Evolutionary conservation across 2,113 vertebrate species (phyloP).

Genomic region (Rhadina sibilatrix): DNA sequence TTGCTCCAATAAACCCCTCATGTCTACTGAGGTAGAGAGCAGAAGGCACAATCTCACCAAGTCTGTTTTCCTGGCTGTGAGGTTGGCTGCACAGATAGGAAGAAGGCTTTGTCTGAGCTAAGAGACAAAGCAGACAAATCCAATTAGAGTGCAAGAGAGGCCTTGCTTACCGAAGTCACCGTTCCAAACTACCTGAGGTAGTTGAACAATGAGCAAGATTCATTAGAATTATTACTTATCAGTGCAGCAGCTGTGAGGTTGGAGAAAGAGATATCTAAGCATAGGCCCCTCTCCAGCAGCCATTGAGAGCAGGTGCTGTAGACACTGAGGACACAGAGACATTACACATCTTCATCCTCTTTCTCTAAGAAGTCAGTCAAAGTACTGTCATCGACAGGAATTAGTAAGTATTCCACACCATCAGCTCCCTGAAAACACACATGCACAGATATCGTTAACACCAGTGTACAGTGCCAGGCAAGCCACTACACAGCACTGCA

Average conservation of each 20-base stretch:
- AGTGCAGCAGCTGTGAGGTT: conserved; percentile 14
- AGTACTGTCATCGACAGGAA: conserved; percentile 86
- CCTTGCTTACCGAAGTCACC: background rate
- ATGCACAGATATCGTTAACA: background rate
- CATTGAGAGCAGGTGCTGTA: background rate
- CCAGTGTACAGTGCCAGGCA: background rate
- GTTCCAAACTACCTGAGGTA: conserved; percentile 6
- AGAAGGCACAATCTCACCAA: conserved; percentile 67
- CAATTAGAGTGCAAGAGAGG: background rate
- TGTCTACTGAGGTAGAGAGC: conserved; percentile 48
- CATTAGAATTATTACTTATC: background rate
- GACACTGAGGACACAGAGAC: background rate
- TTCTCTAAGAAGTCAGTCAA: conserved; percentile 89
- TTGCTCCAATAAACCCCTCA: conserved; percentile 24
- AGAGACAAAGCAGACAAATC: conserved; percentile 38
- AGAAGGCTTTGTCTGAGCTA: conserved; percentile 1
- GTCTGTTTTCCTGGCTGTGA: conserved; percentile 1
- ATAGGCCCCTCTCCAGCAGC: background rate
- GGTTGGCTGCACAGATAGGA: background rate
- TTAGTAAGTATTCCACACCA: conserved; percentile 90
- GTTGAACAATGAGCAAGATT: background rate
- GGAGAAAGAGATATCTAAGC: background rate
- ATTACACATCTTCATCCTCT: conserved; percentile 77
- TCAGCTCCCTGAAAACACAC: conserved; percentile 84
- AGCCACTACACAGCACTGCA: background rate